A percentile compares a stretch with the other conserved stretches of the same genome.
These are phyloP conservation scores for Dipodomys spectabilis DNA, from an alignment of 2,113 vertebrate species.

Conservation along the genomic window DNA sequence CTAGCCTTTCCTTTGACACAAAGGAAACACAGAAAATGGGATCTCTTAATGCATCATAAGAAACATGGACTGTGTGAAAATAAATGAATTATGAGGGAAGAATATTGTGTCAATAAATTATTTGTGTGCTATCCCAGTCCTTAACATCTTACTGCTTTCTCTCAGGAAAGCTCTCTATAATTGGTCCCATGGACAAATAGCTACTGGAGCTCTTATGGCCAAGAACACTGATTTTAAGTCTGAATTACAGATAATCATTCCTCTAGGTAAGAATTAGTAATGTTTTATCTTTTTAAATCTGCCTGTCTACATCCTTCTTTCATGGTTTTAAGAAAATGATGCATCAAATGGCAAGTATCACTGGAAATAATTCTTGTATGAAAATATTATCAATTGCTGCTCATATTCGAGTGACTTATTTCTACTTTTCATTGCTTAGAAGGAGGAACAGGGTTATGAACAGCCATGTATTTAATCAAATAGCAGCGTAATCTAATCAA, in stretches of 20 bases:
- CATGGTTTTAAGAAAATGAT: conserved; percentile 15
- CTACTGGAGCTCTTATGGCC: background rate
- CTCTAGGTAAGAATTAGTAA: background rate
- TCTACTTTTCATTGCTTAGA: background rate
- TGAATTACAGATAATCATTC: background rate
- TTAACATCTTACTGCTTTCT: background rate
- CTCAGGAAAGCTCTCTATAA: background rate
- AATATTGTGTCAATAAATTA: background rate
- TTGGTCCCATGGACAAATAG: background rate
- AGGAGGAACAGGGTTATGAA: background rate
- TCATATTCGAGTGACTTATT: background rate
- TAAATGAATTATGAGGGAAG: background rate
- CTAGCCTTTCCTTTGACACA: background rate
- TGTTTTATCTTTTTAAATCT: background rate
- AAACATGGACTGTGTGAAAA: background rate
- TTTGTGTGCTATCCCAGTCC: background rate
- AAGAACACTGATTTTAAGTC: background rate
- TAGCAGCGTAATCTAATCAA: background rate
- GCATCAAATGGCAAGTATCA: background rate
- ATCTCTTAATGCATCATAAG: background rate
- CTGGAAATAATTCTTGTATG: conserved; percentile 5
- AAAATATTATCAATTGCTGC: background rate
- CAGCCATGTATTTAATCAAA: background rate
- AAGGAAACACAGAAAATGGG: background rate
- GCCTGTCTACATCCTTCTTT: background rate